These are phyloP conservation scores for Lampropteryx suffumata DNA, from an alignment of 2,888 invertebrate genomes.

Conservation along the genomic window DNA sequence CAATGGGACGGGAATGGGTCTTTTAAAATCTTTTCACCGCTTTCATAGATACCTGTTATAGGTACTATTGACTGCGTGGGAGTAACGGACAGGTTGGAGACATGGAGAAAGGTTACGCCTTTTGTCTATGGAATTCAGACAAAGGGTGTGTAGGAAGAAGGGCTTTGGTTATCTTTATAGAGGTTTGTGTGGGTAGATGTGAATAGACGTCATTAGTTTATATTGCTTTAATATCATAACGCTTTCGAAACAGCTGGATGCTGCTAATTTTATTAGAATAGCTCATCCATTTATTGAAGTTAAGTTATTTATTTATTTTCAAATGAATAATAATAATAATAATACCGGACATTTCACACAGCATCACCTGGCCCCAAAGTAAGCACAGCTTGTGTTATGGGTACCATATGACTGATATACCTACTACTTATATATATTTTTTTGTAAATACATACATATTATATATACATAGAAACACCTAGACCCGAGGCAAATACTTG, in stretches of 20 bases:
- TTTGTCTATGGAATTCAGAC: conserved; percentile 37
- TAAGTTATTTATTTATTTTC: too few relatives aligned
- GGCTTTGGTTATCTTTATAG: conserved; percentile 32
- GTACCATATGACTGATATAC: too few relatives aligned
- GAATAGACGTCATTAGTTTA: conserved; percentile 34
- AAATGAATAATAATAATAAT: too few relatives aligned
- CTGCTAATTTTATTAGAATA: conserved; percentile 14
- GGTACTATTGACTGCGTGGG: conserved; percentile 29
- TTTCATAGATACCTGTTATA: conserved; percentile 21
- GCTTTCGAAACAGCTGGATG: conserved; percentile 22
- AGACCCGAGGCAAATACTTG: too few relatives aligned
- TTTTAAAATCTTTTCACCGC: conserved; percentile 13
- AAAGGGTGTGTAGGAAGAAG: conserved; percentile 38
- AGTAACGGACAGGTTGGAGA: conserved; percentile 32
- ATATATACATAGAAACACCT: too few relatives aligned
- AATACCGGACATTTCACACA: too few relatives aligned
- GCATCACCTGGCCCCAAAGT: too few relatives aligned
- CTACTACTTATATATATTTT: too few relatives aligned
- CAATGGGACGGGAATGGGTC: conserved; percentile 15
- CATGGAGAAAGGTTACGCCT: conserved; percentile 35
- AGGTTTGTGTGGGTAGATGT: conserved; percentile 28
- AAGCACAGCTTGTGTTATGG: too few relatives aligned
- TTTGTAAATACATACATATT: too few relatives aligned
- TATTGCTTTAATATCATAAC: conserved; percentile 33
- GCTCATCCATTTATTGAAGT: conserved; percentile 2